These are phyloP conservation scores for Myripristis jacobus DNA, from an alignment of 2,797 vertebrate genomes.

Conservation along the genomic window DNA sequence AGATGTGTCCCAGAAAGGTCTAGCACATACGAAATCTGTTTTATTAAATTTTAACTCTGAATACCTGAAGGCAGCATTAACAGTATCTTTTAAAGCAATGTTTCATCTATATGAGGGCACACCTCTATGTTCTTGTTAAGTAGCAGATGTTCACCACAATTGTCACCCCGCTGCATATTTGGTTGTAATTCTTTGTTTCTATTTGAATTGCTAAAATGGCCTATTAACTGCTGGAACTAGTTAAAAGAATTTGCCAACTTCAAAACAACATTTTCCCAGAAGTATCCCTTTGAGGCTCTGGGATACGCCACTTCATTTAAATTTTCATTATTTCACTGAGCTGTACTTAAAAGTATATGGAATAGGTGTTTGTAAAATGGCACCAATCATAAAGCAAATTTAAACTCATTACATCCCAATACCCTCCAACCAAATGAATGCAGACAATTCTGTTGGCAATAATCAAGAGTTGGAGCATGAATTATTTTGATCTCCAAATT, in stretches of 20 bases:
- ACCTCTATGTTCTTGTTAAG: not conserved
- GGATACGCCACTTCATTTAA: slow-evolving; percentile 27
- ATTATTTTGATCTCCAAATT: not conserved
- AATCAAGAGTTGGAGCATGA: not conserved
- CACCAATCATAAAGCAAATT: slow-evolving; percentile 40
- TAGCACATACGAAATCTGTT: not conserved
- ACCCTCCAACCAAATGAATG: slow-evolving; percentile 19
- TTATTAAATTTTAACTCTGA: not conserved
- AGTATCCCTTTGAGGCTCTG: slow-evolving; percentile 16
- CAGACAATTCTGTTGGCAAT: not conserved
- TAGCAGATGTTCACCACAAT: not conserved
- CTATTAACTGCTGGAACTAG: not conserved
- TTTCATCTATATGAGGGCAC: not conserved
- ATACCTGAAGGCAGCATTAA: not conserved
- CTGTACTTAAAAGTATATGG: slow-evolving; percentile 3
- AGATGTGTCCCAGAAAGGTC: not conserved
- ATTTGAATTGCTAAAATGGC: not conserved
- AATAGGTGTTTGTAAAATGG: slow-evolving; percentile 5
- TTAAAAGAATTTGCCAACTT: slow-evolving; percentile 9
- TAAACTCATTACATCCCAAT: slow-evolving; percentile 45
- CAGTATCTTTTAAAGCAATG: not conserved
- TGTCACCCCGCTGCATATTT: not conserved
- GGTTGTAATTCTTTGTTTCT: not conserved
- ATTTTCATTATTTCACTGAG: slow-evolving; percentile 32
- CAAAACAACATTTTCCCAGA: slow-evolving; percentile 27